Percentiles rank a stretch among this genome's conserved stretches.
Conservation (phyloP, 2,797 vertebrate genomes). For the Pogoniulus pusillus region DNA sequence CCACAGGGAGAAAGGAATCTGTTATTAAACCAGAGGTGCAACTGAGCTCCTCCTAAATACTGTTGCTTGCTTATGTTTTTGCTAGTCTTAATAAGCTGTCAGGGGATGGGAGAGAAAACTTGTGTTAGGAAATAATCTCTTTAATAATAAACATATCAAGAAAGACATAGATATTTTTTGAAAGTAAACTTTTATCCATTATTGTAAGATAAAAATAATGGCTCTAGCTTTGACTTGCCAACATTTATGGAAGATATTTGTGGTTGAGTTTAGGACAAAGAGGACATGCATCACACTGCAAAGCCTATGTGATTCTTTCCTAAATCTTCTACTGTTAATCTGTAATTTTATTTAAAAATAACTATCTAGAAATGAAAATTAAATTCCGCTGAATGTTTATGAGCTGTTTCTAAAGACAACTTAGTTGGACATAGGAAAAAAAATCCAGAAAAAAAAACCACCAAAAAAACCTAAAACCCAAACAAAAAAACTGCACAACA, state of each 20-base stretch:
- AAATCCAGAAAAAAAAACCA: too few species aligned
- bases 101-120: neutral
- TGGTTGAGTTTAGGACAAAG: neutral
- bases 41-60: neutral
- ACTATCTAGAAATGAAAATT: neutral
- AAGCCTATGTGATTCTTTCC: neutral
- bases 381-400: neutral
- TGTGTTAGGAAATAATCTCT: neutral
- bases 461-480: neutral
- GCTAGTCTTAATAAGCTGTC: neutral
- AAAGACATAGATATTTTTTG: neutral
- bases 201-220: neutral
- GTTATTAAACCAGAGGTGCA: neutral
- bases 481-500: too few species aligned
- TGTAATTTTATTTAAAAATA: neutral
- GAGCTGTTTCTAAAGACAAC: neutral
- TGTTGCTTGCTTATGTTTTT: neutral
- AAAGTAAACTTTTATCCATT: neutral
- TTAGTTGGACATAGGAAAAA: too few species aligned
- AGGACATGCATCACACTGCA: neutral
- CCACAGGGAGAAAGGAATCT: neutral
- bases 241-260: neutral
- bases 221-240: neutral
- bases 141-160: neutral
- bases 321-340: neutral